A percentile compares a stretch with the other conserved stretches of the same genome.
Evolutionary conservation across 2,113 vertebrate species (phyloP).

Genomic region (Prinia subflava): DNA sequence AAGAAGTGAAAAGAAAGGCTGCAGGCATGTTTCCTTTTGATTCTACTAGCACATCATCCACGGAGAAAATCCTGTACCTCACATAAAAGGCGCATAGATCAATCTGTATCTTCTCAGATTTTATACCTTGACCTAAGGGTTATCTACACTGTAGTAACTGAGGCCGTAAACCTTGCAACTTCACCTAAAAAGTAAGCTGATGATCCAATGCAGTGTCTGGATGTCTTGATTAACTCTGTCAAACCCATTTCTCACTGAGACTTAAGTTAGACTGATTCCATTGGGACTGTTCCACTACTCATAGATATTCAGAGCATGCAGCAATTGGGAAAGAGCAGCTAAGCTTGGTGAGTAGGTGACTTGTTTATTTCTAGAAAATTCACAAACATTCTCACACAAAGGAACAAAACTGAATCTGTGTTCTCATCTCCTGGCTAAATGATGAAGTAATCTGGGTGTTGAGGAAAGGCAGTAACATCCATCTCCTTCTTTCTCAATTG

Average conservation of each 20-base stretch:
- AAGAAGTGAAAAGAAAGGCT: background rate
- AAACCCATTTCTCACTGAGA: background rate
- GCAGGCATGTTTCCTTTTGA: background rate
- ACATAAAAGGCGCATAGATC: background rate
- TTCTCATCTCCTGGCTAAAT: background rate
- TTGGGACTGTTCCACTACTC: background rate
- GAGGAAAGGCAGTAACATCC: slow-evolving; percentile 13
- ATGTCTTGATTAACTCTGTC: background rate
- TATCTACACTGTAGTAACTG: background rate
- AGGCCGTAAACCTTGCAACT: background rate
- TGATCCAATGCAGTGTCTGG: background rate
- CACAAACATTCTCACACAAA: background rate
- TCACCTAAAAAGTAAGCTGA: background rate
- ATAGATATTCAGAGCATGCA: background rate
- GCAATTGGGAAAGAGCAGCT: fast-evolving
- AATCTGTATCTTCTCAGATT: background rate
- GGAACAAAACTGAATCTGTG: background rate
- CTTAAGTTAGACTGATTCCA: background rate
- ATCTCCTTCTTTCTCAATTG: background rate
- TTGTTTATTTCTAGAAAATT: slow-evolving; percentile 5
- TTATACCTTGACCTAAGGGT: background rate
- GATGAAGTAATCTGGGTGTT: background rate
- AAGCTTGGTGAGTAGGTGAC: background rate
- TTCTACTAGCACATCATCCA: background rate
- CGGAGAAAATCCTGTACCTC: background rate